Percentiles rank a stretch among this genome's conserved stretches.
phyloP scores from a whole-genome alignment of 37 sponge, comb jelly and placozoan genomes.

The Chondrosia reniformis region DNA sequence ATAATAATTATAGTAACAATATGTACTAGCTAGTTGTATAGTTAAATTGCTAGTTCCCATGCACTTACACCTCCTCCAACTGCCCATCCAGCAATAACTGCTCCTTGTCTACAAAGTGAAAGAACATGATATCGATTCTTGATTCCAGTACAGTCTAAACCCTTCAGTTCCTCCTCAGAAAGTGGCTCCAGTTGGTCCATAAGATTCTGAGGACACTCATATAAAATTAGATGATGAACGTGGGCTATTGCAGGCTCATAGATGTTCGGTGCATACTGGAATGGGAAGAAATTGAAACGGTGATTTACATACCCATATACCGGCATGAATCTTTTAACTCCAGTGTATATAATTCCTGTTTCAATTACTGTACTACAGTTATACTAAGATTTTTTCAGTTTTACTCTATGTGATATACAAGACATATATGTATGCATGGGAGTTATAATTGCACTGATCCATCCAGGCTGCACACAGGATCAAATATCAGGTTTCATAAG shows the following conservation, averaged over 20 bases:
- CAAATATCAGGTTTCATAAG: no score
- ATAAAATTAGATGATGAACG: slow-evolving; percentile 62
- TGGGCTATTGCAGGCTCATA: slow-evolving; percentile 4
- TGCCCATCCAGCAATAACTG: slow-evolving; percentile 34
- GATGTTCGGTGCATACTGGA: slow-evolving; percentile 12
- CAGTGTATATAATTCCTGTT: neutral
- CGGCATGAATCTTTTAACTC: no score
- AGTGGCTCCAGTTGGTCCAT: neutral
- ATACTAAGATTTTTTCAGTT: no score
- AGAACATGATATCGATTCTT: neutral
- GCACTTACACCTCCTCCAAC: slow-evolving; percentile 26
- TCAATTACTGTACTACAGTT: neutral
- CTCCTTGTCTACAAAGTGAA: neutral
- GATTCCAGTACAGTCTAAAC: neutral
- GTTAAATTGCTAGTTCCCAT: no score
- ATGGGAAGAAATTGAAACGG: neutral
- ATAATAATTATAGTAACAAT: no score
- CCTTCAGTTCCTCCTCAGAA: neutral
- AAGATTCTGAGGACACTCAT: slow-evolving; percentile 23
- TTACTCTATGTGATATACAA: no score
- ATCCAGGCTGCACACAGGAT: no score
- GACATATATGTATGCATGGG: no score
- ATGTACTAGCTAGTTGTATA: no score
- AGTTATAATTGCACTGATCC: no score
- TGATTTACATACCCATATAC: no score